Evolutionary conservation across 2,888 invertebrate species (phyloP).

Genomic region (Pristionchus entomophagus): DNA sequence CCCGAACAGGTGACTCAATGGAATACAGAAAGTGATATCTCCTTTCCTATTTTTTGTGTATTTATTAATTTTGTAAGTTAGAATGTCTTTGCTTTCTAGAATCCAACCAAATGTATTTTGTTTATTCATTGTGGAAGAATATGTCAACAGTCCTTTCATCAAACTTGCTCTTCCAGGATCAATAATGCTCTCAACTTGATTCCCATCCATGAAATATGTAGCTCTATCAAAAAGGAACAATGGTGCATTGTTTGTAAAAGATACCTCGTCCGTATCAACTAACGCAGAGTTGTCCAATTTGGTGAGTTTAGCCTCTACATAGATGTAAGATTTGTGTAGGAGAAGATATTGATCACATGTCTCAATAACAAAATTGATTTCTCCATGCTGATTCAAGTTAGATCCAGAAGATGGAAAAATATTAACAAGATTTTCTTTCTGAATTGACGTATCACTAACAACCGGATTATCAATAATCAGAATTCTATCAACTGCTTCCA

Average conservation of each 20-base stretch:
- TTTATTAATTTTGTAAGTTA: neutral
- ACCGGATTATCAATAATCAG: neutral
- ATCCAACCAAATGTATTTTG: neutral
- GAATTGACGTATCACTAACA: neutral
- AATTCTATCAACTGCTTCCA: constrained; percentile 1
- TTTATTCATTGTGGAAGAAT: neutral
- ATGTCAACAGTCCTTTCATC: neutral
- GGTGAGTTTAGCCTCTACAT: constrained; percentile 51
- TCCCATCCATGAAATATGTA: too few species aligned
- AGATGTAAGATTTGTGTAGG: constrained; percentile 13
- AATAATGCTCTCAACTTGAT: too few species aligned
- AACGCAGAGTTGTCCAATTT: constrained; percentile 41
- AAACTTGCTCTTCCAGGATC: neutral
- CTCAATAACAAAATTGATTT: constrained; percentile 49
- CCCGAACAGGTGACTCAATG: neutral
- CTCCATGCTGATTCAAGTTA: constrained; percentile 55
- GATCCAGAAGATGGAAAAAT: neutral
- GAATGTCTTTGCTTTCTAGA: neutral
- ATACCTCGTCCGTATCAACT: neutral
- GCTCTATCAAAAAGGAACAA: too few species aligned
- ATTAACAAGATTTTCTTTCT: constrained; percentile 13
- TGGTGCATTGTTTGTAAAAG: neutral
- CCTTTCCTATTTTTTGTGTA: neutral
- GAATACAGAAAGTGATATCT: neutral
- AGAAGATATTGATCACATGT: constrained; percentile 12